Base-by-base conservation (phyloP, 2,797 vertebrate species). In the Columba guinea region DNA sequence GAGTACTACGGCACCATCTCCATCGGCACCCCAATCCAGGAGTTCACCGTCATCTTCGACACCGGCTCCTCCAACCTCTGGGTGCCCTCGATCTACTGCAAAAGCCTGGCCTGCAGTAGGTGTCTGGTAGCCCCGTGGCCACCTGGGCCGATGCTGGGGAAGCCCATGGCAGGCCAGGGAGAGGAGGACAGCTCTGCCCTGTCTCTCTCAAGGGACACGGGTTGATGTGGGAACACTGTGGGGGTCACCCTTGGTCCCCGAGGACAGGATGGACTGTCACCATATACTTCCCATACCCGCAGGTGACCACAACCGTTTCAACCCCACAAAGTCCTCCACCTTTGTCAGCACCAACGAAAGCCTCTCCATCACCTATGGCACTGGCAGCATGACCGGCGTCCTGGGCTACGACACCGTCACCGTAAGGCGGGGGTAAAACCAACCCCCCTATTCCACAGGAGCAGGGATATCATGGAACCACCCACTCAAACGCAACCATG, bases 21-120 rank as follows among this genome's bases (percentile, higher is more conserved):
- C 82, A 97, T 98, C 0, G 97, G 98, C 13, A 98, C 96, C 0
- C 97, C 98, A 2, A 24, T 79, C 24, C 98, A 98, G 88, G 53
- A 97, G 2, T 98, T 98, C 89, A 95, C 93, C 0, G 98, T 98
- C 8, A 56, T 98, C 87, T 98, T 98, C 0, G 97, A 98, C 81
- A 98, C 97, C 0, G 97, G 98, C 69, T 98, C 98, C 52, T 92
- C 98, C 90, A 98, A 98, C 89, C 94, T 98, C 34, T 98, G 97
- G 98, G 98, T 98, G 59, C 98, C 98, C 68, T 98, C 98, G 0
- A 12, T 96, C 48, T 98, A 96, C 88, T 98, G 98, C 84, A 65
- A 76, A 67, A 98, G 98, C 41, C 2, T 0, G 1, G 88, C 97
- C 63, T 98, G 98, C 93, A 28, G 97, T 98, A 93, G 96, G 95